Conservation (phyloP, 2,888 invertebrate genomes). For the Temnothorax rugatulus region DNA sequence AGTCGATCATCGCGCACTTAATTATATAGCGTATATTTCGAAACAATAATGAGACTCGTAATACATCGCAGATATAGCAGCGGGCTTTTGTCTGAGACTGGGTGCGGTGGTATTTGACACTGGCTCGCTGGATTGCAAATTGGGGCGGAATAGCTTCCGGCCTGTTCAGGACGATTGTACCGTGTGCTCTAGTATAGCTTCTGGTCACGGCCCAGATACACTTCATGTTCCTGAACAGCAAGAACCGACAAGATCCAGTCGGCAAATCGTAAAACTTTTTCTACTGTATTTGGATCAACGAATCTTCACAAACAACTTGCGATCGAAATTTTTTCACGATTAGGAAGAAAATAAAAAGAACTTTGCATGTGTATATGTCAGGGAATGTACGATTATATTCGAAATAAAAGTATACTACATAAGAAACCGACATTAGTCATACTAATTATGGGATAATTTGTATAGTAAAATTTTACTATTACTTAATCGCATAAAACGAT, state of each 20-base stretch:
- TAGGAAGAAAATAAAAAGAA: background rate
- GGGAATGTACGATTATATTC: slow-evolving; percentile 1
- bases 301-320: slow-evolving; percentile 98
- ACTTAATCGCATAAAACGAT: background rate
- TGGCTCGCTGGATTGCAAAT: slow-evolving; percentile 90
- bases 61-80: slow-evolving; percentile 85
- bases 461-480: background rate
- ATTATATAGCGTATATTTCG: slow-evolving; percentile 59
- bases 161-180: slow-evolving; percentile 91
- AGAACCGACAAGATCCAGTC: slow-evolving; percentile 88
- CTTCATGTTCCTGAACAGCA: slow-evolving; percentile 96
- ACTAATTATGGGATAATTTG: background rate
- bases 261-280: slow-evolving; percentile 93
- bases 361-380: background rate
- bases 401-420: background rate
- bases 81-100: slow-evolving; percentile 94
- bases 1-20: slow-evolving; percentile 68
- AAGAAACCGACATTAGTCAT: background rate
- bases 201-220: slow-evolving; percentile 96
- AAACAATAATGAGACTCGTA: slow-evolving; percentile 55
- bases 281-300: slow-evolving; percentile 97
- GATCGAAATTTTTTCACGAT: background rate
- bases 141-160: slow-evolving; percentile 86
- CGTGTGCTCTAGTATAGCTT: slow-evolving; percentile 91
- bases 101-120: slow-evolving; percentile 91